A percentile compares a stretch with the other conserved stretches of the same genome.
These are phyloP conservation scores for Dioctria rufipes DNA, from an alignment of 2,888 invertebrate species.

Conservation along the genomic window DNA sequence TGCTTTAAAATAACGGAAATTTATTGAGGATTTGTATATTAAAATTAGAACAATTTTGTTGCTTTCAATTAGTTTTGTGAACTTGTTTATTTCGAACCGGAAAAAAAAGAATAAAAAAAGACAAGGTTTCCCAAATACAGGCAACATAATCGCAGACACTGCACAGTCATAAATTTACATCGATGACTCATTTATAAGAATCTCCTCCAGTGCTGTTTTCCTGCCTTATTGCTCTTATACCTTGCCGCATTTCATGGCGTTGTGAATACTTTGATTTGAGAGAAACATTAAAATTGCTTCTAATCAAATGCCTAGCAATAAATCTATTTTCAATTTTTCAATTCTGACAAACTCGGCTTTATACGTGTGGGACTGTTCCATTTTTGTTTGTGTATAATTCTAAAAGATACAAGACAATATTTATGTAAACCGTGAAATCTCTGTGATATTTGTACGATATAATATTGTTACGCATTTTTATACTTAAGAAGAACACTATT, in stretches of 20 bases:
- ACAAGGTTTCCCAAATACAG: too few relatives aligned
- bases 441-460: constrained; percentile 43
- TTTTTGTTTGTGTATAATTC: neutral
- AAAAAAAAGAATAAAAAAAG: neutral
- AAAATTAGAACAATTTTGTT: too few relatives aligned
- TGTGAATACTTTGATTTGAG: constrained; percentile 1
- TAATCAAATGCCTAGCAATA: constrained; percentile 21
- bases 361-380: constrained; percentile 18
- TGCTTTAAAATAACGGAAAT: too few relatives aligned
- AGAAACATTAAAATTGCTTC: constrained; percentile 27
- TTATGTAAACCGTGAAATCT: constrained; percentile 26
- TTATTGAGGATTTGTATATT: too few relatives aligned
- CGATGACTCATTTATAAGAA: constrained; percentile 21
- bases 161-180: constrained; percentile 30
- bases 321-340: neutral
- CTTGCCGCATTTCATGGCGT: neutral
- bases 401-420: constrained; percentile 4
- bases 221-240: too few relatives aligned
- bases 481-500: neutral
- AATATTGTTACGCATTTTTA: constrained; percentile 34
- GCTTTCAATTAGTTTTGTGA: too few relatives aligned
- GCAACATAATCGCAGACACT: neutral
- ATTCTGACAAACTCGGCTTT: neutral
- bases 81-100: too few relatives aligned
- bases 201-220: neutral